Base-by-base conservation (phyloP, 2,113 vertebrate species). In the Tragelaphus imberbis region DNA sequence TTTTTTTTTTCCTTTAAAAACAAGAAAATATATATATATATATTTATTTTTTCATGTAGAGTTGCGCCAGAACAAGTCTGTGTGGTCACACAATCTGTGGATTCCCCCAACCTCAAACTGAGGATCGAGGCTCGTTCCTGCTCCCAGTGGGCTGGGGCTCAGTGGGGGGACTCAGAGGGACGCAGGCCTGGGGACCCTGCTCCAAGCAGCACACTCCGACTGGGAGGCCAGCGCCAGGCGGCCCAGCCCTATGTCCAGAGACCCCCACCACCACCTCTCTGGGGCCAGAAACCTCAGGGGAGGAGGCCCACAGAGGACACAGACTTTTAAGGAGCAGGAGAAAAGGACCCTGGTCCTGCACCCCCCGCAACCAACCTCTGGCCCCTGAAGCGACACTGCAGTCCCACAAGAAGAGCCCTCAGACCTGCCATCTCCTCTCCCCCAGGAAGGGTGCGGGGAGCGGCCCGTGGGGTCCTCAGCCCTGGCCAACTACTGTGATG, bases 31-130 rank as follows among this genome's bases (percentile, higher is more conserved):
- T 63, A 97, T 94, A 98, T 96, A 96, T 98, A 98, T 97, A 97
- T 98, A 98, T 98, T 98, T 98, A 98, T 98, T 98, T 98, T 98
- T 98, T 97, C 98, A 98, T 55, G 96, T 97, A 97, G 97, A 98
- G 97, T 98, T 98, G 97, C 63, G 84, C 97, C 96, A 95, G 97
- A 98, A 94, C 92, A 94, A 96, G 94, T 91, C 55, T 84, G 53
- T 92, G 91, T 84, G 96, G 91, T 97, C 95, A 90, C 92, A 79
- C 33, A 71, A 40, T 95, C 93, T 97, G 90, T 97, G 95, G 97
- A 91, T 61, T 58, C 63, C 84, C 86, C 89, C 86, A 36, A 87
- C 97, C 96, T 96, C 92, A 82, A 79, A 88, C 93, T 89, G 82
- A 96, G 96, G 84, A 19, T 25, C 1, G 0, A 56, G 94, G 86